These are phyloP conservation scores for Panzeria rudis DNA, from an alignment of 2,888 invertebrate genomes.

Conservation along the genomic window DNA sequence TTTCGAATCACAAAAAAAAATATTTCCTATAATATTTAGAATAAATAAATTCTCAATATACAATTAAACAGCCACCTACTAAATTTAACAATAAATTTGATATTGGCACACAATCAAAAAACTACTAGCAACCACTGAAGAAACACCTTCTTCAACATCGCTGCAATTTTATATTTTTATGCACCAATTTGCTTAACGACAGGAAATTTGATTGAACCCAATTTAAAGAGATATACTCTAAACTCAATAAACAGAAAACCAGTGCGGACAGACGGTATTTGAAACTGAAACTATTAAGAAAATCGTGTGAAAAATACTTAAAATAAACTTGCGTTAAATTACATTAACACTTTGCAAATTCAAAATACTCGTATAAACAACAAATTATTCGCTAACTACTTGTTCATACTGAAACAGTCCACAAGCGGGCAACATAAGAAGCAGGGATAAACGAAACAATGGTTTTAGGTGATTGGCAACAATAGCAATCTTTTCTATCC, in stretches of 20 bases:
- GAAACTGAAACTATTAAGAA: constrained; percentile 21
- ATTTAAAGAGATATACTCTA: constrained; percentile 43
- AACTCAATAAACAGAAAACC: constrained; percentile 44
- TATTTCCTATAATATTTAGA: constrained; percentile 27
- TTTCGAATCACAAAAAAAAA: constrained; percentile 11
- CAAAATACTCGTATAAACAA: background rate
- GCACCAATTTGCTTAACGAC: constrained; percentile 64
- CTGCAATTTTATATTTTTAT: constrained; percentile 41
- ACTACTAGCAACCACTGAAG: background rate
- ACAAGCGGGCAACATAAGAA: background rate
- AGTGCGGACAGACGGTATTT: background rate
- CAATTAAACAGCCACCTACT: constrained; percentile 55
- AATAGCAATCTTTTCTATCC: background rate
- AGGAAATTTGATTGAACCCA: constrained; percentile 70
- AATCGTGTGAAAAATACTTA: constrained; percentile 76
- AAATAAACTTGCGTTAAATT: constrained; percentile 73
- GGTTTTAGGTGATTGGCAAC: constrained; percentile 45
- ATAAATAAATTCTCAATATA: constrained; percentile 12
- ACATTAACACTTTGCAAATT: constrained; percentile 70
- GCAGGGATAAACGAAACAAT: constrained; percentile 32
- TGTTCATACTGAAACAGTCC: background rate
- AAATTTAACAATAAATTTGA: constrained; percentile 2
- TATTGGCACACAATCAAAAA: background rate
- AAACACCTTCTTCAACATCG: constrained; percentile 50
- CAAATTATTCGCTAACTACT: constrained; percentile 48